Base-by-base conservation (phyloP, 37 sponge, comb jelly and placozoan genomes). In the Amphimedon queenslandica region DNA sequence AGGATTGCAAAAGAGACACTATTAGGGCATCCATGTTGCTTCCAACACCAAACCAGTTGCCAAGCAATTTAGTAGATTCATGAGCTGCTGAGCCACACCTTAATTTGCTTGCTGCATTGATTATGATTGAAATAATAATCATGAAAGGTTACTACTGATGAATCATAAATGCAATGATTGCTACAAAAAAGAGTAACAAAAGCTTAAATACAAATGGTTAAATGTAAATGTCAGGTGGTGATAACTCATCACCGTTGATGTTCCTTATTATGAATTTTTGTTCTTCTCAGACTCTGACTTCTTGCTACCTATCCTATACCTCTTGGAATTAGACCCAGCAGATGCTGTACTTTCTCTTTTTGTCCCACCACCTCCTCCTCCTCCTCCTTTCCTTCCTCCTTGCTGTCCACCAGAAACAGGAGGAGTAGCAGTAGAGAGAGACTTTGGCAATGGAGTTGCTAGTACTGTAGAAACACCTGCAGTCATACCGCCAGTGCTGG, bases 1-100 rank as follows among this genome's bases (percentile, higher is more conserved):
- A 70, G n/a, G 64, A 41, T 8, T 55, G 43, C 53, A 60, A 29
- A 4, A 75, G 60, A 60, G 51, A n/a, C n/a, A n/a, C n/a, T n/a
- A n/a, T n/a, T n/a, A n/a, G n/a, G n/a, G n/a, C n/a, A n/a, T n/a
- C n/a, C n/a, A n/a, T n/a, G n/a, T n/a, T n/a, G n/a, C n/a, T n/a
- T n/a, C n/a, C n/a, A n/a, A n/a, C n/a, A n/a, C n/a, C n/a, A n/a
- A n/a, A n/a, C n/a, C n/a, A n/a, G n/a, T n/a, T n/a, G n/a, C n/a
- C n/a, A n/a, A n/a, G n/a, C n/a, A n/a, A n/a, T n/a, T n/a, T n/a
- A n/a, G n/a, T n/a, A n/a, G n/a, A n/a, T n/a, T n/a, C n/a, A n/a
- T n/a, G n/a, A n/a, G n/a, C n/a, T n/a, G n/a, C n/a, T n/a, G n/a
- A n/a, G n/a, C n/a, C n/a, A n/a, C n/a, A n/a, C n/a, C n/a, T n/a